Conservation (phyloP, 92 coral and sea anemone species). For the Siderastrea siderea region DNA sequence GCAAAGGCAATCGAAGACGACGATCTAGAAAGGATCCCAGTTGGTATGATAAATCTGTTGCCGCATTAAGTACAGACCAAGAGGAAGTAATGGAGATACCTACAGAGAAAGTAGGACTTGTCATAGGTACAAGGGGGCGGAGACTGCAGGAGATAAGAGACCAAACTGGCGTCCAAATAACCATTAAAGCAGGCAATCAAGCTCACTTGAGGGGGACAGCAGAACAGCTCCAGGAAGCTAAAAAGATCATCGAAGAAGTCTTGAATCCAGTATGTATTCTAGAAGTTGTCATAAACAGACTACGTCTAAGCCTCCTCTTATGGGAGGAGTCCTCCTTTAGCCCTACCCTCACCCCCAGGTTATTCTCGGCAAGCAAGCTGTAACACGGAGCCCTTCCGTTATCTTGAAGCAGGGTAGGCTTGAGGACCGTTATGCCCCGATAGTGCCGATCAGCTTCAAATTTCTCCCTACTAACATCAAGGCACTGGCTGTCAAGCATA, state of each 20-base stretch:
- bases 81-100: constrained; percentile 22
- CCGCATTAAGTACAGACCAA: neutral
- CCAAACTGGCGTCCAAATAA: constrained; percentile 4
- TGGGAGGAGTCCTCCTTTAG: no score
- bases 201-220: constrained; percentile 29
- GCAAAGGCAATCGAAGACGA: neutral
- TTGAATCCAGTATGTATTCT: neutral
- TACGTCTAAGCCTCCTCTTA: no score
- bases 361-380: no score
- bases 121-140: constrained; percentile 2
- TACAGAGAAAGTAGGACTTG: constrained; percentile 14
- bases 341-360: no score
- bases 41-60: constrained; percentile 9
- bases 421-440: no score
- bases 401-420: no score
- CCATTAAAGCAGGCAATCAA: neutral
- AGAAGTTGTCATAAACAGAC: no score
- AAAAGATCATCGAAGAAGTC: neutral
- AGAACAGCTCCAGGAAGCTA: constrained; percentile 13
- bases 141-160: constrained; percentile 19
- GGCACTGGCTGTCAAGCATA: no score
- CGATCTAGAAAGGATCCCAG: neutral
- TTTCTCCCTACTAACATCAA: no score
- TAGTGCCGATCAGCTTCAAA: no score
- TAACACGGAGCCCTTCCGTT: no score